A percentile compares a stretch with the other conserved stretches of the same genome.
phyloP scores from a whole-genome alignment of 2,888 invertebrate species.

The Nephrotoma appendiculata region DNA sequence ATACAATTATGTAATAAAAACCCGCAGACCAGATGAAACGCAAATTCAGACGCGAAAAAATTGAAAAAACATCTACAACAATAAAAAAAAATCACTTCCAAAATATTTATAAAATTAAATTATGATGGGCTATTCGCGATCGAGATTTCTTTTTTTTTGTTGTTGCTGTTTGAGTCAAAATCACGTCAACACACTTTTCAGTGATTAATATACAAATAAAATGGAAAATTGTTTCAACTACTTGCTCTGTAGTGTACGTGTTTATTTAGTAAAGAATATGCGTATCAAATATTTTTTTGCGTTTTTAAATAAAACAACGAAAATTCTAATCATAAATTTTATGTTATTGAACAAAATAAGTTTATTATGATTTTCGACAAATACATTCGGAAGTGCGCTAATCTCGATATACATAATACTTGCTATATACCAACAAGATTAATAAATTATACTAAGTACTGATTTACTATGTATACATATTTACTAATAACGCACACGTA shows the following conservation, averaged over 20 bases:
- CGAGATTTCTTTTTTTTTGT: background rate
- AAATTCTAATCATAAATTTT: background rate
- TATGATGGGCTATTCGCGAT: background rate
- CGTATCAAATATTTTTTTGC: background rate
- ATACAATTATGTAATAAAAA: background rate
- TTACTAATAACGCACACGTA: background rate
- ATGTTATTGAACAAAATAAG: background rate
- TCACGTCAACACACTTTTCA: background rate
- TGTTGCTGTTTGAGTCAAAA: background rate
- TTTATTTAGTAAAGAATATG: background rate
- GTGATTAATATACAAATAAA: background rate
- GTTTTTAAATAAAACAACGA: background rate
- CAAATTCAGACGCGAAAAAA: background rate
- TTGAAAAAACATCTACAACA: background rate
- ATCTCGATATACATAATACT: background rate
- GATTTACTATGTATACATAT: background rate
- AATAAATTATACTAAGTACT: background rate
- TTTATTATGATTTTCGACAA: background rate
- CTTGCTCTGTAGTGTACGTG: background rate
- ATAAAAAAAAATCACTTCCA: background rate
- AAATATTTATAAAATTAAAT: background rate
- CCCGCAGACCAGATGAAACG: background rate
- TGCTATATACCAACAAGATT: background rate
- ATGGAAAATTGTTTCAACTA: background rate
- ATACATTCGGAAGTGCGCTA: background rate